These are phyloP conservation scores for Mythimna loreyi DNA, from an alignment of 2,888 invertebrate genomes.

Conservation along the genomic window DNA sequence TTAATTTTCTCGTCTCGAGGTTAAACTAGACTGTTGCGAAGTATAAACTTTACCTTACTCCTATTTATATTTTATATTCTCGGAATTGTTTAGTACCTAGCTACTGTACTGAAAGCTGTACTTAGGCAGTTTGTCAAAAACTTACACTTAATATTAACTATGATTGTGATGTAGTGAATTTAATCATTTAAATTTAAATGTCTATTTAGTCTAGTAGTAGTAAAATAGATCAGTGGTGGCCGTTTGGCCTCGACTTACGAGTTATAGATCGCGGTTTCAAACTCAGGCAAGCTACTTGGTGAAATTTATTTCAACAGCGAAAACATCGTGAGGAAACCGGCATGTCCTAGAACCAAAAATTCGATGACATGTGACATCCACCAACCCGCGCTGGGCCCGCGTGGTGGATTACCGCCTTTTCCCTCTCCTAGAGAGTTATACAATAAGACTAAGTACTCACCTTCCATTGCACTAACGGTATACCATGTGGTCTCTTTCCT, in stretches of 20 bases:
- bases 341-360: too few relatives aligned
- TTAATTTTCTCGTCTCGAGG: conserved; percentile 6
- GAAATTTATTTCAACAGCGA: too few relatives aligned
- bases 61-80: background rate
- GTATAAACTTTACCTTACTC: background rate
- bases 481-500: background rate
- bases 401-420: too few relatives aligned
- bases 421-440: too few relatives aligned
- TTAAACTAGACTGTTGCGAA: conserved; percentile 10
- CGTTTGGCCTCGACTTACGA: too few relatives aligned
- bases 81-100: conserved; percentile 7
- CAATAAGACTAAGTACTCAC: too few relatives aligned
- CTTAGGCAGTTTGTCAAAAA: background rate
- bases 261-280: too few relatives aligned
- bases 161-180: background rate
- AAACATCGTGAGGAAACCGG: too few relatives aligned
- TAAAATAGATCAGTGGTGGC: too few relatives aligned
- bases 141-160: background rate
- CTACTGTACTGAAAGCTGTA: conserved; percentile 1
- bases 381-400: too few relatives aligned
- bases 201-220: background rate
- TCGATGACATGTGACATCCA: too few relatives aligned
- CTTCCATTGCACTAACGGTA: background rate
- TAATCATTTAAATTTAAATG: background rate
- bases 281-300: too few relatives aligned